Evolutionary conservation across 2,888 invertebrate genomes (phyloP), one percentile per base, ranked within the genome.

Genomic region (Hemaris fuciformis): DNA sequence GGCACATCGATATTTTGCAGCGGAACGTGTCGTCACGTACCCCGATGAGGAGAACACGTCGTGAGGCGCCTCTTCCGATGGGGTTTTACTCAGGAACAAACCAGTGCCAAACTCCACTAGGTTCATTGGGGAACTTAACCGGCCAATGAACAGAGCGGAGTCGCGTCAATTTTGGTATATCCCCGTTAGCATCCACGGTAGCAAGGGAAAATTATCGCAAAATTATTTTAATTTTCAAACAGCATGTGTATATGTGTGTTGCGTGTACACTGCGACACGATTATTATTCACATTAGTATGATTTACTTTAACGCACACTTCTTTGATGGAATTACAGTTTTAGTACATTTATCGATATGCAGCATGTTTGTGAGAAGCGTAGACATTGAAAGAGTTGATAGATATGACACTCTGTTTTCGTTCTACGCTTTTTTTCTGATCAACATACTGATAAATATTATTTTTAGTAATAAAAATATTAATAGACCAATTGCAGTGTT

Each of bases 91-190:
- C 90, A 95, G 94, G 94, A 98, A 98, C 89, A 98, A 94, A 91
- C 98, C 98, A 83, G 97, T 97, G 91, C 98, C 97, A 93, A 98
- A 97, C 95, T 98, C 98, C 91, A 98, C 98, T 94, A 98, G 95
- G 94, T 97, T 97, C 93, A 97, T 97, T 84, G 97, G 97, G 84
- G 97, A 97, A 93, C 97, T 97, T 88, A 80, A 34, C 42, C 53
- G 63, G 71, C 76, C 84, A 85, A 84, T 83, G 81, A 82, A 86
- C 79, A 76, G 68, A 83, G 87, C 71, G 79, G 80, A 75, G 77
- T 71, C 64, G 73, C 58, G 62, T 65, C 59, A 57, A 59, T 46
- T 62, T 71, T 70, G 73, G 77, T 77, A 78, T 73, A 74, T 83
- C 77, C 87, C 85, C 80, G 88, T 84, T 81, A 85, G 87, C 87